Conservation (phyloP, 1,140 invertebrate species). For the Rhizoglyphus robini region DNA sequence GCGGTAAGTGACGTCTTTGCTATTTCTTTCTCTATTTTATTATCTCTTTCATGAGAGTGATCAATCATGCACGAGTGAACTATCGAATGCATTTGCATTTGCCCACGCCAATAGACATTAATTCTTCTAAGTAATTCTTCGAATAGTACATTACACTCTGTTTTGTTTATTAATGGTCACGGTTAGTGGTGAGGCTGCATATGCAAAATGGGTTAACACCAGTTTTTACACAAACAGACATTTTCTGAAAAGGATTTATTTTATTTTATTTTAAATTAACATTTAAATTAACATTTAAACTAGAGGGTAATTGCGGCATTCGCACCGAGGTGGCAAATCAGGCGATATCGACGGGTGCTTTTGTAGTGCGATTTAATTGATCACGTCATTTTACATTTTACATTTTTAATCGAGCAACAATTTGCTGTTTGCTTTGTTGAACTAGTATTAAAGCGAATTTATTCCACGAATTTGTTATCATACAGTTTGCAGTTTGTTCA, state of each 20-base stretch:
- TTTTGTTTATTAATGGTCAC: background rate
- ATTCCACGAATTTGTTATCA: background rate
- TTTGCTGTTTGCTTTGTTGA: background rate
- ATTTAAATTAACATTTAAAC: too few species aligned
- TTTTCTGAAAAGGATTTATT: too few species aligned
- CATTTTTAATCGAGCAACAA: too few species aligned
- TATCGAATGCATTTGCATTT: background rate
- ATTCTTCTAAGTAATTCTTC: background rate
- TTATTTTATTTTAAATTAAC: too few species aligned
- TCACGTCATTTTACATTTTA: too few species aligned
- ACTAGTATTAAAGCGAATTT: constrained; percentile 9
- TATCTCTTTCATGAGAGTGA: background rate
- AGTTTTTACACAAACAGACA: too few species aligned
- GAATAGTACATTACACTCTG: background rate
- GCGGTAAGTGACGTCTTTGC: constrained; percentile 33
- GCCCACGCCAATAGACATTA: constrained; percentile 9
- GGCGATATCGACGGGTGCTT: too few species aligned
- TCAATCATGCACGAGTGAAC: background rate
- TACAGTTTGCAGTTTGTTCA: background rate
- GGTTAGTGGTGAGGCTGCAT: background rate
- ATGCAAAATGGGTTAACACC: too few species aligned
- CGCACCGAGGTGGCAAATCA: too few species aligned
- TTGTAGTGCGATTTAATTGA: too few species aligned
- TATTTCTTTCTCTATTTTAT: background rate
- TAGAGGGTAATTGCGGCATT: too few species aligned